These are phyloP conservation scores for Conops quadrifasciatus DNA, from an alignment of 2,888 invertebrate species.

Conservation along the genomic window DNA sequence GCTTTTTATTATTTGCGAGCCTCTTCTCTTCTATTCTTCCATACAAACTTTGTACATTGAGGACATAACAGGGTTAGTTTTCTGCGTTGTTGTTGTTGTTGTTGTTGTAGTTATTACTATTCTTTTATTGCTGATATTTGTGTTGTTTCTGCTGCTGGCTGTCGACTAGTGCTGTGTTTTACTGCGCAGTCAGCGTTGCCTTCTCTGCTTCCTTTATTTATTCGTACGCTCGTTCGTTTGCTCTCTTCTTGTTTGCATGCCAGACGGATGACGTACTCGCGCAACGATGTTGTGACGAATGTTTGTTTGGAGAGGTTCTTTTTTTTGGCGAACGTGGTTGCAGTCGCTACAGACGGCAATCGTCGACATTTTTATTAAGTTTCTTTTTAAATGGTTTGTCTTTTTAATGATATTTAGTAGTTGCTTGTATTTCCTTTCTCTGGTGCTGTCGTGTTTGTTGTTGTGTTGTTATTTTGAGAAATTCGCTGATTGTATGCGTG, in stretches of 20 bases:
- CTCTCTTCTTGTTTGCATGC: too few species aligned
- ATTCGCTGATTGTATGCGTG: not conserved
- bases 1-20: too few species aligned
- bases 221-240: not conserved
- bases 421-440: not conserved
- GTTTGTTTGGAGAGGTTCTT: not conserved
- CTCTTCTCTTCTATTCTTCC: too few species aligned
- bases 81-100: too few species aligned
- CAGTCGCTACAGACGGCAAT: not conserved
- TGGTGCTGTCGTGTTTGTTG: not conserved
- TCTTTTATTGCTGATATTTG: not conserved
- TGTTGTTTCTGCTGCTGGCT: not conserved
- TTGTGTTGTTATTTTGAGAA: slow-evolving; percentile 6
- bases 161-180: not conserved
- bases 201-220: not conserved
- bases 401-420: not conserved
- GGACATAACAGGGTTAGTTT: too few species aligned
- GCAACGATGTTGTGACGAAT: not conserved
- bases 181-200: not conserved
- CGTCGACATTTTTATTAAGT: not conserved
- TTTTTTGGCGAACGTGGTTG: not conserved
- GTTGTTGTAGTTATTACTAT: slow-evolving; percentile 10
- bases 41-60: too few species aligned
- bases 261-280: not conserved
- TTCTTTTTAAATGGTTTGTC: too few species aligned